A percentile compares a stretch with the other conserved stretches of the same genome.
Evolutionary conservation across 2,797 vertebrate genomes (phyloP).

Genomic region (Choloepus didactylus): DNA sequence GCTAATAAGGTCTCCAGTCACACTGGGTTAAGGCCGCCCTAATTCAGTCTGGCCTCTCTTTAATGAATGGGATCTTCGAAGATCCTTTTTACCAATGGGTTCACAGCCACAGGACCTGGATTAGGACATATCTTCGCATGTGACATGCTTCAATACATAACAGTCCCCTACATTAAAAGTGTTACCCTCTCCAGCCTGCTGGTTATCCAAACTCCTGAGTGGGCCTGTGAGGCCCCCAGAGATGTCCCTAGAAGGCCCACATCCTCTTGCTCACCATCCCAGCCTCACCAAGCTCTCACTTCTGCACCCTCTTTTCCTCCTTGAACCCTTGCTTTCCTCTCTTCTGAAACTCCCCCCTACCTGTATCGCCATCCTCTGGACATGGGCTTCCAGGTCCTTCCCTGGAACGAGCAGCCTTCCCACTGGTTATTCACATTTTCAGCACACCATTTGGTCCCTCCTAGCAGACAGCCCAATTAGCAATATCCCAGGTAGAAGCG

Average conservation of each 20-base stretch:
- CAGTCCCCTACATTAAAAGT: neutral
- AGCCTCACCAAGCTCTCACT: neutral
- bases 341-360: neutral
- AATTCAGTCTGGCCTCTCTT: too few relatives aligned
- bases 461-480: neutral
- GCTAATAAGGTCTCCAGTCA: too few relatives aligned
- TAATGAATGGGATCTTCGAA: too few relatives aligned
- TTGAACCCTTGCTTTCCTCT: too few relatives aligned
- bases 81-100: too few relatives aligned
- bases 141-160: too few relatives aligned
- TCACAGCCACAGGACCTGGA: too few relatives aligned
- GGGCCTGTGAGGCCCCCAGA: neutral
- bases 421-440: neutral
- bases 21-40: too few relatives aligned
- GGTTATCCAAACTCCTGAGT: neutral
- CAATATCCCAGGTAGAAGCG: neutral
- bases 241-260: neutral
- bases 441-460: neutral
- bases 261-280: neutral
- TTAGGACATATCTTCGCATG: too few relatives aligned
- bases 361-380: neutral
- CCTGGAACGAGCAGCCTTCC: neutral
- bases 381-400: neutral
- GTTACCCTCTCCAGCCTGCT: fast-evolving
- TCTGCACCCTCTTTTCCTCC: neutral